These are phyloP conservation scores for Corythucha ciliata DNA, from an alignment of 2,888 invertebrate species.

Conservation along the genomic window DNA sequence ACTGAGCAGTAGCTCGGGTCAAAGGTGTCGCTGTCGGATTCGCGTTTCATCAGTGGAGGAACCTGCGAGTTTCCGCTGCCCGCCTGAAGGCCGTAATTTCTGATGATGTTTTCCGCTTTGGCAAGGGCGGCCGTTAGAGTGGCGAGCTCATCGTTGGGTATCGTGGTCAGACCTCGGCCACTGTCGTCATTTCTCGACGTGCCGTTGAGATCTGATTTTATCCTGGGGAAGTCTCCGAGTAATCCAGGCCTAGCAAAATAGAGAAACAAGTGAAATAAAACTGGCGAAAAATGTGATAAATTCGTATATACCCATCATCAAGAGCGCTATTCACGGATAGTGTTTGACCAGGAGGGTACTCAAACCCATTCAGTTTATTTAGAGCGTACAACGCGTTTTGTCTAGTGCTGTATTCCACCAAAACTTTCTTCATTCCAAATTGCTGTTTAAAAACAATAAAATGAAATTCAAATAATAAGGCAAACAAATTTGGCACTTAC, in stretches of 20 bases:
- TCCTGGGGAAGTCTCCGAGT: not conserved
- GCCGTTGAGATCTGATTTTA: slow-evolving; percentile 14
- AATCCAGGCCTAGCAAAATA: not conserved
- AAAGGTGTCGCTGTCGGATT: slow-evolving; percentile 23
- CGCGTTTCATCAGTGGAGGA: slow-evolving; percentile 14
- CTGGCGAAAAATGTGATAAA: too few species aligned
- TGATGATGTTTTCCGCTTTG: slow-evolving; percentile 65
- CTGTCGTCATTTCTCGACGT: slow-evolving; percentile 12
- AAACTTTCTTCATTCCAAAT: slow-evolving; percentile 46
- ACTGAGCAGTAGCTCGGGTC: slow-evolving; percentile 46
- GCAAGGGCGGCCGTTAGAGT: slow-evolving; percentile 64
- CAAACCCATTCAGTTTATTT: slow-evolving; percentile 80
- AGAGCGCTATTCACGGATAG: slow-evolving; percentile 21
- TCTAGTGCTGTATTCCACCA: slow-evolving; percentile 52
- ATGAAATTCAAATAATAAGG: not conserved
- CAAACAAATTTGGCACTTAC: not conserved
- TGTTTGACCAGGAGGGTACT: slow-evolving; percentile 72
- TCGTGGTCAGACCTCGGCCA: slow-evolving; percentile 26
- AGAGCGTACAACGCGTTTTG: slow-evolving; percentile 64
- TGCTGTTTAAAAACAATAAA: slow-evolving; percentile 17
- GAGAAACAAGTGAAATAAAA: too few species aligned
- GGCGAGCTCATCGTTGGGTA: slow-evolving; percentile 39
- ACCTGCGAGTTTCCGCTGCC: not conserved
- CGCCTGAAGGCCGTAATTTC: slow-evolving; percentile 46
- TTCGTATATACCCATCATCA: too few species aligned